A percentile compares a stretch with the other conserved stretches of the same genome.
These are phyloP conservation scores for Craniophora ligustri DNA, from an alignment of 2,888 invertebrate species.

Conservation along the genomic window DNA sequence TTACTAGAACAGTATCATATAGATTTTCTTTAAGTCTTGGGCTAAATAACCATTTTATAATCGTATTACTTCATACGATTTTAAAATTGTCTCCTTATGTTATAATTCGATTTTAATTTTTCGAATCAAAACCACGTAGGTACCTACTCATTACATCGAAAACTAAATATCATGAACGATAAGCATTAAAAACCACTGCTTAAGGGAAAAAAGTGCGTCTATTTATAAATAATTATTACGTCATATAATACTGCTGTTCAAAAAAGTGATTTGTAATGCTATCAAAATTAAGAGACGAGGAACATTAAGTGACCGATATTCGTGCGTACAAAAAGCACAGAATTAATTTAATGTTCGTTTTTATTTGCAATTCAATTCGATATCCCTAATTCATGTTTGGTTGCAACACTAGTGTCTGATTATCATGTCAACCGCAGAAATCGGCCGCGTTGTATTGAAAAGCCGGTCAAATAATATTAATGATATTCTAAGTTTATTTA, in stretches of 20 bases:
- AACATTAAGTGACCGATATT: conserved; percentile 44
- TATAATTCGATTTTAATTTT: too few species aligned
- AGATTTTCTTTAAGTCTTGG: background rate
- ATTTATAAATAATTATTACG: background rate
- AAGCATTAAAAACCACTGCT: too few species aligned
- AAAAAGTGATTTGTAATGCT: conserved; percentile 48
- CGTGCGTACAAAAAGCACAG: conserved; percentile 40
- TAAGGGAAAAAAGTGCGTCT: background rate
- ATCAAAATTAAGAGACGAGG: conserved; percentile 44
- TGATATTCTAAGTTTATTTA: conserved; percentile 8
- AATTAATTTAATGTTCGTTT: conserved; percentile 46
- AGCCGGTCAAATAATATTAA: conserved; percentile 31
- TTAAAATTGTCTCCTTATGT: too few species aligned
- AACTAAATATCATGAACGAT: too few species aligned
- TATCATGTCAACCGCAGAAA: conserved; percentile 49
- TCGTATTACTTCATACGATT: too few species aligned
- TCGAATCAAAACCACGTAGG: too few species aligned
- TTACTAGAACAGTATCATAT: background rate
- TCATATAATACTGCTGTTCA: conserved; percentile 12
- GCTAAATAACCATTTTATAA: too few species aligned
- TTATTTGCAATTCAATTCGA: conserved; percentile 54
- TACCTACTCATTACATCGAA: too few species aligned
- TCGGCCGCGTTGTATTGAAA: conserved; percentile 32
- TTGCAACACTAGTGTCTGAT: conserved; percentile 52
- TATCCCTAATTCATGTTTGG: conserved; percentile 53